These are phyloP conservation scores for Cebidichthys violaceus DNA, from an alignment of 2,113 vertebrate species.

Conservation along the genomic window DNA sequence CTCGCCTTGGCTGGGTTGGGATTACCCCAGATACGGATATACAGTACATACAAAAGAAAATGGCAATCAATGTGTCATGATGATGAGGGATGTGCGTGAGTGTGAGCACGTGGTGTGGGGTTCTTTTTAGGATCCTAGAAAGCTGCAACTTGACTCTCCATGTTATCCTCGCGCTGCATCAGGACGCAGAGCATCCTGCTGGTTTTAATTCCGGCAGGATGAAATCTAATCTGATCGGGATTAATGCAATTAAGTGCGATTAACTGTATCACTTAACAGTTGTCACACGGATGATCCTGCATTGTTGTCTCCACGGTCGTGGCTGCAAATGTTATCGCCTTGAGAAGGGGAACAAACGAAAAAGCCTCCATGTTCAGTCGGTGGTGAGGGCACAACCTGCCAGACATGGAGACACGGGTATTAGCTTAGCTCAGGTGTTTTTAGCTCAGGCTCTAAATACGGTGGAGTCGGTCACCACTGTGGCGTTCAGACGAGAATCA, in stretches of 20 bases:
- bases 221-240: constrained; percentile 47
- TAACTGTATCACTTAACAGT: constrained; percentile 36
- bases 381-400: not conserved
- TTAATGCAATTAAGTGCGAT: constrained; percentile 53
- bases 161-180: constrained; percentile 27
- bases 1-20: not conserved
- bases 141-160: not conserved
- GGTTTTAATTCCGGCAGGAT: constrained; percentile 51
- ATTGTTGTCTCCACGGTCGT: constrained; percentile 1
- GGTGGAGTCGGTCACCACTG: too few species aligned
- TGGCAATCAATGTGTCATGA: constrained; percentile 15
- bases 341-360: not conserved
- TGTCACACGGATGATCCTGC: constrained; percentile 23
- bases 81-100: constrained; percentile 3
- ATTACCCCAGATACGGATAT: constrained; percentile 19
- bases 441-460: too few species aligned
- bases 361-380: not conserved
- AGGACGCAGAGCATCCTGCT: constrained; percentile 24
- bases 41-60: constrained; percentile 30
- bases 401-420: too few species aligned
- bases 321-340: constrained; percentile 11
- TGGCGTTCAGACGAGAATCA: too few species aligned
- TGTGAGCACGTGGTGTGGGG: constrained; percentile 3
- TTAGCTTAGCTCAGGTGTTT: too few species aligned
- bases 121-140: constrained; percentile 10